A percentile compares a stretch with the other conserved stretches of the same genome.
phyloP scores from a whole-genome alignment of 2,888 invertebrate genomes.

The Chloroclysta siterata region DNA sequence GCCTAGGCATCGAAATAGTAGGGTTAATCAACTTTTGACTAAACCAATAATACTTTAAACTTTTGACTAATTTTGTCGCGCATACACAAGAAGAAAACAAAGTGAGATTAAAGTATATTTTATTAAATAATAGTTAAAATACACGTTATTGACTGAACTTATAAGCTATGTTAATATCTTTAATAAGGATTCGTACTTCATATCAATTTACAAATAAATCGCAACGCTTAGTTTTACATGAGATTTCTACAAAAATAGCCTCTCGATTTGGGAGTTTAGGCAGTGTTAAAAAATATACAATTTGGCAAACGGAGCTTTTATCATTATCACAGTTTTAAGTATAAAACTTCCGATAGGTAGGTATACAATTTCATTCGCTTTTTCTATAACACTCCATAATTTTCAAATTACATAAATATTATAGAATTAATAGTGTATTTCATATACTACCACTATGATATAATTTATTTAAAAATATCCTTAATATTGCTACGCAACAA shows the following conservation, averaged over 20 bases:
- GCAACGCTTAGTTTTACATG: conserved; percentile 26
- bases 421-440: neutral
- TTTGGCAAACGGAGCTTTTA: conserved; percentile 51
- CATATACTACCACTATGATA: conserved; percentile 14
- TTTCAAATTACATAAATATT: neutral
- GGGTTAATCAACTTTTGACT: too few relatives aligned
- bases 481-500: conserved; percentile 28
- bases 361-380: conserved; percentile 18
- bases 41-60: too few relatives aligned
- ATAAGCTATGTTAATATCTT: conserved; percentile 45
- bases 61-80: too few relatives aligned
- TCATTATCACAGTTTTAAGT: conserved; percentile 36
- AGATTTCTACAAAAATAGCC: conserved; percentile 35
- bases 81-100: neutral
- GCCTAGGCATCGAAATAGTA: too few relatives aligned
- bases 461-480: conserved; percentile 11
- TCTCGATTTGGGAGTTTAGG: conserved; percentile 36
- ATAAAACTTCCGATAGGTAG: conserved; percentile 33
- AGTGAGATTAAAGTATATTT: conserved; percentile 19
- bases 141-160: conserved; percentile 51
- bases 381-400: conserved; percentile 26
- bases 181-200: conserved; percentile 17
- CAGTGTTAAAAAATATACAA: conserved; percentile 41
- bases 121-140: conserved; percentile 42
- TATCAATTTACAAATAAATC: conserved; percentile 27